Percentiles rank a stretch among this genome's conserved stretches.
phyloP scores from a whole-genome alignment of 2,113 vertebrate genomes.

The Nycticebus coucang region DNA sequence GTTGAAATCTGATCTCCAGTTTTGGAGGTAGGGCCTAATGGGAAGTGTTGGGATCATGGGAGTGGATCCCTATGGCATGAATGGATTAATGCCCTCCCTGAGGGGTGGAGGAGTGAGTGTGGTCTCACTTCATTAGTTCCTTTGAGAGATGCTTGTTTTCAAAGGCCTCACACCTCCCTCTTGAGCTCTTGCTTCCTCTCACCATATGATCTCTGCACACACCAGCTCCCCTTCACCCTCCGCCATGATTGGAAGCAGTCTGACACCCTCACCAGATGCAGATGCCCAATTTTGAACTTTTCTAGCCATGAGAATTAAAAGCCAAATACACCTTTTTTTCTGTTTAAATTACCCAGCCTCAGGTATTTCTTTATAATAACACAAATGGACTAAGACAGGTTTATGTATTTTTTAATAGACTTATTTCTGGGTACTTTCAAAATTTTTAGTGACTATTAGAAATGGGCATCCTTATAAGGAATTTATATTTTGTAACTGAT shows the following conservation, averaged over 20 bases:
- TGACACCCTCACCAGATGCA: not conserved
- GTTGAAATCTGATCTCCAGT: not conserved
- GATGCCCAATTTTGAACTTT: not conserved
- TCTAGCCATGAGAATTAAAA: not conserved
- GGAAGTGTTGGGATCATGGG: not conserved
- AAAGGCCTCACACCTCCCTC: not conserved
- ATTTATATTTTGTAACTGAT: not conserved
- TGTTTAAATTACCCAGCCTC: not conserved
- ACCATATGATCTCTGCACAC: not conserved
- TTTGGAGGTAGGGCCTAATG: not conserved
- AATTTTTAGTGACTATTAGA: not conserved
- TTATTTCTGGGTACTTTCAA: not conserved
- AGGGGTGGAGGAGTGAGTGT: not conserved
- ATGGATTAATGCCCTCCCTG: not conserved
- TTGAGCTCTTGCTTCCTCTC: not conserved
- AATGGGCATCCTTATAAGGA: not conserved
- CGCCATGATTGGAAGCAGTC: not conserved
- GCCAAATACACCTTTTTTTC: not conserved
- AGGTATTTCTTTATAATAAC: not conserved
- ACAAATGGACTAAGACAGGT: not conserved
- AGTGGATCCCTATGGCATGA: not conserved
- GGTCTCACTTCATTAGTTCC: not conserved
- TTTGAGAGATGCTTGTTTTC: not conserved
- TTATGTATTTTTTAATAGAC: constrained; percentile 7
- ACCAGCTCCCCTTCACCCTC: not conserved